These are phyloP conservation scores for Periophthalmus magnuspinnatus DNA, from an alignment of 2,797 vertebrate genomes.

Conservation along the genomic window DNA sequence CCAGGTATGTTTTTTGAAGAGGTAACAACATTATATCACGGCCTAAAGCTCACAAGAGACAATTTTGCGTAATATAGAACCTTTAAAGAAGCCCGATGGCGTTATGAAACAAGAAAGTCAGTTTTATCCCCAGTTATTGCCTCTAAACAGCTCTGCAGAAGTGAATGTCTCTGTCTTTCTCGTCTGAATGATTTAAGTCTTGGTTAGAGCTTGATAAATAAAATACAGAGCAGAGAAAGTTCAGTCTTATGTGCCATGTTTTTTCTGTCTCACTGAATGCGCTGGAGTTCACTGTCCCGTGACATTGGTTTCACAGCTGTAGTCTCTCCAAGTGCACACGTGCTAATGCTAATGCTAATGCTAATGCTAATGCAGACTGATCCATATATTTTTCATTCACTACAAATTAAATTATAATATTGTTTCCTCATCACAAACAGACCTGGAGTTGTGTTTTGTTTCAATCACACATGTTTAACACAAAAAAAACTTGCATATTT, in stretches of 20 bases:
- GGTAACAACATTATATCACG: too few species aligned
- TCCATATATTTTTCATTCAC: too few species aligned
- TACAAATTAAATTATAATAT: too few species aligned
- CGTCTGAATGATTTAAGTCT: constrained; percentile 6
- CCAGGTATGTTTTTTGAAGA: too few species aligned
- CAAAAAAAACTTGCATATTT: too few species aligned
- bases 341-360: too few species aligned
- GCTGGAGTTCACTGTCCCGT: constrained; percentile 22
- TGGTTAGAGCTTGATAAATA: neutral
- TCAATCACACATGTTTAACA: too few species aligned
- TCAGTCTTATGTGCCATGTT: neutral
- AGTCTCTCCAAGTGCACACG: constrained; percentile 2
- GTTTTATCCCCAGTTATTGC: neutral
- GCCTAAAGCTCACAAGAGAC: too few species aligned
- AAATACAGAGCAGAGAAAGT: neutral
- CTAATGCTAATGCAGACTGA: neutral
- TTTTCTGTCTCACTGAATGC: constrained; percentile 16
- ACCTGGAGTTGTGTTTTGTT: too few species aligned
- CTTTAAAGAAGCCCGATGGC: too few species aligned
- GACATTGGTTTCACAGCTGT: constrained; percentile 22
- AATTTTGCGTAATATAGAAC: too few species aligned
- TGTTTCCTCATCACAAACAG: too few species aligned
- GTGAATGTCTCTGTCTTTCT: neutral
- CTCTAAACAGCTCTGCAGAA: neutral
- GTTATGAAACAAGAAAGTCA: neutral